Conservation (phyloP, 2,888 invertebrate genomes). For the Drosophila limbata region DNA sequence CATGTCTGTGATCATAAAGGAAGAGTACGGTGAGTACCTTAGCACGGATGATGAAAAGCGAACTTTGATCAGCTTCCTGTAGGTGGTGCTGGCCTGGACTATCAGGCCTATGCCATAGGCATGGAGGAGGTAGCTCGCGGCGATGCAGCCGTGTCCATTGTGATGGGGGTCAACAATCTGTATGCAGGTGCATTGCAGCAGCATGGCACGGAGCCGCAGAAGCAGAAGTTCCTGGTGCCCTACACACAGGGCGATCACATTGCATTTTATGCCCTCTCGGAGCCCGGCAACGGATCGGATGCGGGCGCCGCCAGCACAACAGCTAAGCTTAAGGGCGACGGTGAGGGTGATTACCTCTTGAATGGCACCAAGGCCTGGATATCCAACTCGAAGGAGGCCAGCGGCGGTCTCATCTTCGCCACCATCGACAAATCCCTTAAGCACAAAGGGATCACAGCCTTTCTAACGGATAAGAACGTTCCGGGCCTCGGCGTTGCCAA, state of each 20-base stretch:
- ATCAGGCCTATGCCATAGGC: slow-evolving; percentile 95
- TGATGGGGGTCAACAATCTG: slow-evolving; percentile 97
- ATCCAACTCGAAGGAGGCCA: slow-evolving; percentile 94
- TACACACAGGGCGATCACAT: slow-evolving; percentile 89
- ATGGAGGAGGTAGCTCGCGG: slow-evolving; percentile 96
- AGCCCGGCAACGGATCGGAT: slow-evolving; percentile 97
- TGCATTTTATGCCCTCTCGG: slow-evolving; percentile 97
- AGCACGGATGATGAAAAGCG: not conserved
- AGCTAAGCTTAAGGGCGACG: slow-evolving; percentile 88
- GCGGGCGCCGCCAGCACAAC: slow-evolving; percentile 96
- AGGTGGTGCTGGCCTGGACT: slow-evolving; percentile 95
- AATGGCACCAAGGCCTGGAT: slow-evolving; percentile 98
- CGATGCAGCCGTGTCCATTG: slow-evolving; percentile 95
- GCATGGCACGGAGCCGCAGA: slow-evolving; percentile 92
- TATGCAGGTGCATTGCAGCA: slow-evolving; percentile 93
- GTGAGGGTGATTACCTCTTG: slow-evolving; percentile 89
- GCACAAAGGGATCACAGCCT: slow-evolving; percentile 93
- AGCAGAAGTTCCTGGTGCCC: slow-evolving; percentile 91
- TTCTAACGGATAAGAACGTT: slow-evolving; percentile 92
- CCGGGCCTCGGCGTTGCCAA: slow-evolving; percentile 93
- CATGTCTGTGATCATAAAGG: slow-evolving; percentile 92
- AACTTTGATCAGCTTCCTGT: not conserved
- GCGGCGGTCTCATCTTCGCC: slow-evolving; percentile 93
- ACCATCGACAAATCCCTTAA: slow-evolving; percentile 93
- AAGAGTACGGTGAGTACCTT: slow-evolving; percentile 87